Percentiles rank a stretch among this genome's conserved stretches.
phyloP scores from a whole-genome alignment of 2,113 vertebrate genomes.

The Craseonycteris thonglongyai region DNA sequence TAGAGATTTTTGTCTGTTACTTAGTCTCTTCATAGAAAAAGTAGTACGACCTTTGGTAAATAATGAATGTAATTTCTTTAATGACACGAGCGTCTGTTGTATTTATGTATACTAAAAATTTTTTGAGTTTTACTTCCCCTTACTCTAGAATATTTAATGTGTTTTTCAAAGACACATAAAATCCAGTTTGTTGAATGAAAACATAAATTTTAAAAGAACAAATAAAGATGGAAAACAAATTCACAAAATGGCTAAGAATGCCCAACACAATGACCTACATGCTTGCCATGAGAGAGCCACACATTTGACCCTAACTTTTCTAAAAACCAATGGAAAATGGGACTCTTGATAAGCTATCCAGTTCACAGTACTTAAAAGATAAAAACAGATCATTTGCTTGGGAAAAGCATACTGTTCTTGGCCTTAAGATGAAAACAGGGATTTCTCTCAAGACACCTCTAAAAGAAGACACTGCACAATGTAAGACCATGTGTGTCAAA shows the following conservation, averaged over 20 bases:
- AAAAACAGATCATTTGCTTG: neutral
- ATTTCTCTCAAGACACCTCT: neutral
- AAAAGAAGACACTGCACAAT: neutral
- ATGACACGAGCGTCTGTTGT: neutral
- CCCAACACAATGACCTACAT: neutral
- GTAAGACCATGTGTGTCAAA: neutral
- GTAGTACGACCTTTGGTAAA: conserved; percentile 39
- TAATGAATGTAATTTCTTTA: conserved; percentile 8
- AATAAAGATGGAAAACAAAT: neutral
- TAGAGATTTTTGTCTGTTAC: conserved; percentile 53
- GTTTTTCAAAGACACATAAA: neutral
- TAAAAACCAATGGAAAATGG: neutral
- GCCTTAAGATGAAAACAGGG: neutral
- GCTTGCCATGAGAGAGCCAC: neutral
- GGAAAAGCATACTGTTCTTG: neutral
- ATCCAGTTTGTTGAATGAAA: conserved; percentile 19
- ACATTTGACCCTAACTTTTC: neutral
- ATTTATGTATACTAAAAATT: neutral
- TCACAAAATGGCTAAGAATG: neutral
- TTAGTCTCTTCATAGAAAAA: conserved; percentile 47
- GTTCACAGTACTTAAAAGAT: neutral
- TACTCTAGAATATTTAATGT: neutral
- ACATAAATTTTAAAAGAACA: neutral
- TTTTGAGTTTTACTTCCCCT: neutral
- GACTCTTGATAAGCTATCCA: neutral